These are phyloP conservation scores for Hexactinellida sp. DNA, from an alignment of 37 sponge, comb jelly and placozoan genomes.

Conservation along the genomic window DNA sequence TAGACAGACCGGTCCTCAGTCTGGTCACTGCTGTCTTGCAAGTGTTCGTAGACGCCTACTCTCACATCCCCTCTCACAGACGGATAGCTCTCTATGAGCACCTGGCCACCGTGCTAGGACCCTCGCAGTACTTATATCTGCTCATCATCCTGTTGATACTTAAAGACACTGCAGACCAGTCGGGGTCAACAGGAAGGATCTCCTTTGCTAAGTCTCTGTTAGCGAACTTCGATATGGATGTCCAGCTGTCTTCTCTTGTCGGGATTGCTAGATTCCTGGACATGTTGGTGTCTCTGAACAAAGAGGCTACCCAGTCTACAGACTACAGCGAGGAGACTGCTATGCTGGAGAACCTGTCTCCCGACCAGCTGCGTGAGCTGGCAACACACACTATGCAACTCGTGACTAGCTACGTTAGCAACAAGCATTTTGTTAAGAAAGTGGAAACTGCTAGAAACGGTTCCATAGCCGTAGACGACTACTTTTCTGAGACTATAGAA, in stretches of 20 bases:
- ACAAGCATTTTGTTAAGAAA: not conserved
- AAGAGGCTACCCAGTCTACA: not conserved
- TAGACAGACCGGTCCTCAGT: not conserved
- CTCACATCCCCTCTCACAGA: constrained; percentile 89
- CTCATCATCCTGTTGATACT: constrained; percentile 39
- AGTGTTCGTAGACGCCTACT: constrained; percentile 82
- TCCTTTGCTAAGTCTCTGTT: not conserved
- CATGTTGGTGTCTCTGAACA: not conserved
- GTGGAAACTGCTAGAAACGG: not conserved
- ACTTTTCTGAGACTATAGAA: not conserved
- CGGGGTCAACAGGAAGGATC: not conserved
- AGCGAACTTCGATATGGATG: not conserved
- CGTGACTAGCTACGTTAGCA: not conserved
- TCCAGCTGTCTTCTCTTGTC: not conserved
- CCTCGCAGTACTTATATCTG: constrained; percentile 36
- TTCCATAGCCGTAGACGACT: not conserved
- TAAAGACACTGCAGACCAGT: not conserved
- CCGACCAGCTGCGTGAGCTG: not conserved
- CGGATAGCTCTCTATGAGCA: constrained; percentile 55
- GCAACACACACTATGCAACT: not conserved
- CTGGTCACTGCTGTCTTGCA: constrained; percentile 49
- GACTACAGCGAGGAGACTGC: not conserved
- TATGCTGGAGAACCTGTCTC: not conserved
- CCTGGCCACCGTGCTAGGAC: constrained; percentile 49
- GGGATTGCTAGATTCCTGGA: not conserved